phyloP scores from a whole-genome alignment of 2,888 invertebrate species.

The Hofmannophila pseudospretella region DNA sequence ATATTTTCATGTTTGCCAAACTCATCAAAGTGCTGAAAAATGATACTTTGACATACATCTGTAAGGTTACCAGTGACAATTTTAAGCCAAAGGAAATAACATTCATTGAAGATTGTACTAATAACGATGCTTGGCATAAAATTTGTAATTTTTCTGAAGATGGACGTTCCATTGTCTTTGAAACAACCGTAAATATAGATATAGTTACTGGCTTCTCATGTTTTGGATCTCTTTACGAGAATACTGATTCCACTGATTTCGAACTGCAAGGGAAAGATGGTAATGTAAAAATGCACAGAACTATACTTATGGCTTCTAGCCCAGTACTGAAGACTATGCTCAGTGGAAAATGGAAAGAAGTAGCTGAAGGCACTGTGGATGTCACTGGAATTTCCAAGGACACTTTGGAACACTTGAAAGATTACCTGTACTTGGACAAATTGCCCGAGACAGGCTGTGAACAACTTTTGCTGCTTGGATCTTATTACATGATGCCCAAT shows the following conservation, averaged over 20 bases:
- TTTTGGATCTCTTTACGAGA: conserved; percentile 1
- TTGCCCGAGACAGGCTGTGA: not conserved
- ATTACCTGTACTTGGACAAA: not conserved
- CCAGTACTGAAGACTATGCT: conserved; percentile 7
- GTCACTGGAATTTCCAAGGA: not conserved
- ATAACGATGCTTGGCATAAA: too few species aligned
- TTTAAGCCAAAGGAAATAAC: too few species aligned
- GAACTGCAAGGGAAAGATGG: conserved; percentile 1
- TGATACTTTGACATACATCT: too few species aligned
- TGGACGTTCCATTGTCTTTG: too few species aligned
- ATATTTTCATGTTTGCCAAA: too few species aligned
- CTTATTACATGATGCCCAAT: not conserved
- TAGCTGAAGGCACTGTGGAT: not conserved
- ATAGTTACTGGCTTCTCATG: too few species aligned
- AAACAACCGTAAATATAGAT: too few species aligned
- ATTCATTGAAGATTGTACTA: too few species aligned
- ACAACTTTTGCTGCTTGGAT: not conserved
- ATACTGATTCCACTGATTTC: conserved; percentile 1
- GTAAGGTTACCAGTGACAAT: too few species aligned
- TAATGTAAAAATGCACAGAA: not conserved
- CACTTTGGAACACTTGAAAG: not conserved
- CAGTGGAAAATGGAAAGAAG: conserved; percentile 4
- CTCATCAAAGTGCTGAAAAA: too few species aligned
- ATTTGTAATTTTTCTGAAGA: too few species aligned
- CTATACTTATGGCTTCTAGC: not conserved